Base-by-base conservation (phyloP, 1,140 invertebrate species). In the Bombus picipes region DNA sequence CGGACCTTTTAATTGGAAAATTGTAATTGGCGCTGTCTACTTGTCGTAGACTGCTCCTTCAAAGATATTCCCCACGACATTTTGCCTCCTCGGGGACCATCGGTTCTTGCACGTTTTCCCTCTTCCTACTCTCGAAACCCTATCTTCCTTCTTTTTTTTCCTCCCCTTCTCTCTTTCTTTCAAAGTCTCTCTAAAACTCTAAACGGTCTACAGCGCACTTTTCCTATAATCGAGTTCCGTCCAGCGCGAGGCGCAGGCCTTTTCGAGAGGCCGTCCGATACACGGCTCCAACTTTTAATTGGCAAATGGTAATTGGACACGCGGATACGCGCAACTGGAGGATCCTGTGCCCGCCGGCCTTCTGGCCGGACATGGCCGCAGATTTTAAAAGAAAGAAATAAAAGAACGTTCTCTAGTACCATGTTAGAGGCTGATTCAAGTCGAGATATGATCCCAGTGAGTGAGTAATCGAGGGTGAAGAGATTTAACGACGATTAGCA, bases 1-100 rank as follows among this genome's bases (percentile, higher is more conserved):
- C 62, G 80, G 76, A 89, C 89, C 84, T 89, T 91, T 92, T 92
- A 92, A 92, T 92, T 91, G 90, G 92, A 92, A 93, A 92, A 92
- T 91, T 88, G 87, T 92, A 92, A 93, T 93, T 93, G 89, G 87
- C 83, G 37, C 89, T 87, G 88, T 87, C 89, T 86, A 75, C 87
- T 89, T 79, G 66, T 62, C 81, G 28, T 83, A 72, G 77, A 88
- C 84, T 57, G 76, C 71, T 70, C 74, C 43, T 47, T 78, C 62
- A 80, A 84, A 84, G 70, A 90, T 43, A 59, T 89, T 83, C 83
- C 75, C 57, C 82, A 59, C 81, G 81, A 87, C 88, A 66, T 81
- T 43, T 47, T 13, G 32, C n/a, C 25, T 88, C 80, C 75, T 70
- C 83, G n/a, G 83, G 73, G 83, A 81, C 81, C 65, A 85, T 76